Conservation (phyloP, 2,113 vertebrate genomes). For the Catharus bicknelli region DNA sequence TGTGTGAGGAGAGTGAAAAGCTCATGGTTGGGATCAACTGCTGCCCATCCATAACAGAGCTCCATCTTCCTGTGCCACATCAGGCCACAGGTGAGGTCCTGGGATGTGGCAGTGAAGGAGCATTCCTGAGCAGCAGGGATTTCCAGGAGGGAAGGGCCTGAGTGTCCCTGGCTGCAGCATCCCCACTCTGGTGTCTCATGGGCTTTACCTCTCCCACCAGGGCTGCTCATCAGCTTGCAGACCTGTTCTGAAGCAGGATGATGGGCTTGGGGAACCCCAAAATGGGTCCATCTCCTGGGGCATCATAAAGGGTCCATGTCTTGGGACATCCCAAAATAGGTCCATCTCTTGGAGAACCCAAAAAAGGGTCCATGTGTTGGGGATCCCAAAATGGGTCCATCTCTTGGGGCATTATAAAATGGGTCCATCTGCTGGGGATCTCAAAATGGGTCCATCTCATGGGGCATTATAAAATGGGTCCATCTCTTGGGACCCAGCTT, state of each 20-base stretch:
- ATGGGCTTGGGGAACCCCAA: neutral
- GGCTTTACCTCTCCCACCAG: neutral
- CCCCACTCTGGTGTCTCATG: fast-evolving
- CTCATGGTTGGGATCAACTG: fast-evolving
- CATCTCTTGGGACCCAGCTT: neutral
- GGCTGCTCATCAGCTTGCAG: neutral
- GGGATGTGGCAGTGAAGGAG: neutral
- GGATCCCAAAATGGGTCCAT: too few species aligned
- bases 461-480: too few species aligned
- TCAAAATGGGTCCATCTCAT: neutral
- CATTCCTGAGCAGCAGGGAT: neutral
- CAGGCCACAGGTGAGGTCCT: neutral
- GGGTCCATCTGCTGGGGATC: neutral
- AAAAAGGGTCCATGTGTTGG: too few species aligned
- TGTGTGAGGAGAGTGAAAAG: neutral
- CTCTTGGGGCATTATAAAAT: too few species aligned
- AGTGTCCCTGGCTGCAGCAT: neutral
- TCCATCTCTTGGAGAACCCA: neutral
- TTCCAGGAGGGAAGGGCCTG: neutral
- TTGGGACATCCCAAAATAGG: too few species aligned
- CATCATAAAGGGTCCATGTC: neutral
- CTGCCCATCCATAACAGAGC: neutral
- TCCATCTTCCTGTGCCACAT: neutral
- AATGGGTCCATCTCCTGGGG: too few species aligned
- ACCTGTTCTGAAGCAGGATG: neutral